These are phyloP conservation scores for Nomada ferruginata DNA, from an alignment of 2,888 invertebrate genomes.

Conservation along the genomic window DNA sequence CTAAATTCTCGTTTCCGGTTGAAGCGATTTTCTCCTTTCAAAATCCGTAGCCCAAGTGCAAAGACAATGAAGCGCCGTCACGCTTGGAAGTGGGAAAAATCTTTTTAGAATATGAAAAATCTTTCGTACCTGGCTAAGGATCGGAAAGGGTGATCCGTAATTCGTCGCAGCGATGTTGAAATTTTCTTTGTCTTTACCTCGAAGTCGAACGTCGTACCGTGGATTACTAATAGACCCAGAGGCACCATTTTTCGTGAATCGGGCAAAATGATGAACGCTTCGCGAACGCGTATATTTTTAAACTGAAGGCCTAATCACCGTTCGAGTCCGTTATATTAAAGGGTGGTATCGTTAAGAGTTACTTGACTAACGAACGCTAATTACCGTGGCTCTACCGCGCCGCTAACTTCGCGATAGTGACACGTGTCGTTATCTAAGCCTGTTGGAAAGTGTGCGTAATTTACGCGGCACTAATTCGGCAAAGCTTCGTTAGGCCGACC, in stretches of 20 bases:
- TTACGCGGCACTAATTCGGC: slow-evolving; percentile 82
- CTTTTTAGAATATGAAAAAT: slow-evolving; percentile 21
- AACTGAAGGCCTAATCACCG: neutral
- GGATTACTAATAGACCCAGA: neutral
- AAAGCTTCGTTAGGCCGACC: slow-evolving; percentile 82
- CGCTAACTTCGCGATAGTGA: slow-evolving; percentile 41
- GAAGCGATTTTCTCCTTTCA: slow-evolving; percentile 9
- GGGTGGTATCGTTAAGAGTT: neutral
- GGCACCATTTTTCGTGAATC: neutral
- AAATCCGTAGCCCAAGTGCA: slow-evolving; percentile 7
- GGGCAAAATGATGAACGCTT: neutral
- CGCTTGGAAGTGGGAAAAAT: slow-evolving; percentile 15
- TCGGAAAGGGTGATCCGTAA: slow-evolving; percentile 12
- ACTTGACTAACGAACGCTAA: slow-evolving; percentile 35
- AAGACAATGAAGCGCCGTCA: slow-evolving; percentile 47
- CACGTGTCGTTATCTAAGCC: slow-evolving; percentile 59
- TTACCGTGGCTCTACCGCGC: slow-evolving; percentile 29
- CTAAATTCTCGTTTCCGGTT: slow-evolving; percentile 9
- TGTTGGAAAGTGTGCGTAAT: slow-evolving; percentile 77
- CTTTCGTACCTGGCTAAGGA: neutral
- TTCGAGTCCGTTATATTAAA: neutral
- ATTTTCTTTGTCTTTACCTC: slow-evolving; percentile 7
- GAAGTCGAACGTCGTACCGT: neutral
- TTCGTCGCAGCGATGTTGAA: neutral
- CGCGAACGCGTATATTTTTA: neutral